These are phyloP conservation scores for Styela clava DNA, from an alignment of 23 tunicate genomes.

Conservation along the genomic window DNA sequence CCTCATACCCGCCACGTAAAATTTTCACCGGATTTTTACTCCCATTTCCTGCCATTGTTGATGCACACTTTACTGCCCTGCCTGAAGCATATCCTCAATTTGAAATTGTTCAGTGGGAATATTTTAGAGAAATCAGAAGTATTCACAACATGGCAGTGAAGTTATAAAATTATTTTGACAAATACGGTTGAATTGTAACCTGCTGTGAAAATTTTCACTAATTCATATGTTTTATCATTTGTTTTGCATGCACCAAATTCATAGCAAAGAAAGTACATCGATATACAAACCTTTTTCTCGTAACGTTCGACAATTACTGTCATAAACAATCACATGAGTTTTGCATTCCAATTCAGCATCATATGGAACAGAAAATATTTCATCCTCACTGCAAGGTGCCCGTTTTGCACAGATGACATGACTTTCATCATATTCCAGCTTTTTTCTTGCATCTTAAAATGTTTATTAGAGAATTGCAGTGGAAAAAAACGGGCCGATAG, in stretches of 20 bases:
- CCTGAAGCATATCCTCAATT: slow-evolving; percentile 24
- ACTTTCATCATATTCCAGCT: slow-evolving; percentile 86
- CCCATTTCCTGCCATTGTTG: slow-evolving; percentile 68
- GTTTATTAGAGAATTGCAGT: background rate
- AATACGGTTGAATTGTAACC: no score
- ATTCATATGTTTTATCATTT: no score
- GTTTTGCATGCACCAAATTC: no score
- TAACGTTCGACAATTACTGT: slow-evolving; percentile 61
- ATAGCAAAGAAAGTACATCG: no score
- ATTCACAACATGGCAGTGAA: no score
- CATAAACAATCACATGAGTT: slow-evolving; percentile 88
- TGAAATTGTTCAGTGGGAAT: no score
- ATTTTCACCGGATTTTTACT: slow-evolving; percentile 93
- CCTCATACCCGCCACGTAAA: slow-evolving; percentile 86
- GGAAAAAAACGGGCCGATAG: no score
- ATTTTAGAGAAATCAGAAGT: no score
- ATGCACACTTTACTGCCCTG: slow-evolving; percentile 64
- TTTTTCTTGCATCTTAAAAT: slow-evolving; percentile 81
- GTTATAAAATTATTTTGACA: no score
- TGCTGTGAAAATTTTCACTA: no score
- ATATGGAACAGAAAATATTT: slow-evolving; percentile 55
- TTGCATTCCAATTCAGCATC: slow-evolving; percentile 94
- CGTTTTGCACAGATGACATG: slow-evolving; percentile 83
- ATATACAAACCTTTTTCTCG: slow-evolving; percentile 70
- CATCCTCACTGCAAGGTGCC: slow-evolving; percentile 38